Evolutionary conservation across 2,113 vertebrate species (phyloP).

Genomic region (Neofelis nebulosa): DNA sequence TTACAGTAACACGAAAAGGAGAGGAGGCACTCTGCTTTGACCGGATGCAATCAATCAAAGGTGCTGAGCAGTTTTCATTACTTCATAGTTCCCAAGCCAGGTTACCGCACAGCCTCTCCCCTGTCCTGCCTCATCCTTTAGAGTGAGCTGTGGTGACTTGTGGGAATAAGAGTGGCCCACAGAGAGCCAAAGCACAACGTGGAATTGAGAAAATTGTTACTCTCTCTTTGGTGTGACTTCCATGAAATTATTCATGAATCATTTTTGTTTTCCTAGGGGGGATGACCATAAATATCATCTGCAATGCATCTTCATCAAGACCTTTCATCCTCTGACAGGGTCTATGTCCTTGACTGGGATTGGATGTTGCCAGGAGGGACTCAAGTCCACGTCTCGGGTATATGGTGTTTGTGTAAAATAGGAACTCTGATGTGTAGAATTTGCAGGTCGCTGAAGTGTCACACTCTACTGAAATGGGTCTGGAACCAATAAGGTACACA

Average conservation of each 20-base stretch:
- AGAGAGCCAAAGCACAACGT: neutral
- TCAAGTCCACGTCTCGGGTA: neutral
- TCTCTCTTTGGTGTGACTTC: slow-evolving; percentile 49
- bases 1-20: neutral
- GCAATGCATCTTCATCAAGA: slow-evolving; percentile 28
- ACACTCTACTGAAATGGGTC: slow-evolving; percentile 77
- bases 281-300: slow-evolving; percentile 42
- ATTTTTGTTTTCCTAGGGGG: neutral
- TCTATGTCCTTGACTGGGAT: slow-evolving; percentile 35
- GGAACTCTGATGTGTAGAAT: slow-evolving; percentile 75
- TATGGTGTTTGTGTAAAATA: slow-evolving; percentile 65
- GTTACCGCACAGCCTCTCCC: neutral
- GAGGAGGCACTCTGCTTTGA: neutral
- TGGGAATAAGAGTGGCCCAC: neutral
- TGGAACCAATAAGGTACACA: slow-evolving; percentile 81
- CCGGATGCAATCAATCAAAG: neutral
- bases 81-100: neutral
- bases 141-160: neutral
- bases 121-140: slow-evolving; percentile 3
- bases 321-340: slow-evolving; percentile 40
- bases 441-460: slow-evolving; percentile 75
- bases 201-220: slow-evolving; percentile 34
- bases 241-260: slow-evolving; percentile 25
- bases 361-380: slow-evolving; percentile 17
- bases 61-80: neutral